These are phyloP conservation scores for Ataeniobius toweri DNA, from an alignment of 2,797 vertebrate genomes.

Conservation along the genomic window DNA sequence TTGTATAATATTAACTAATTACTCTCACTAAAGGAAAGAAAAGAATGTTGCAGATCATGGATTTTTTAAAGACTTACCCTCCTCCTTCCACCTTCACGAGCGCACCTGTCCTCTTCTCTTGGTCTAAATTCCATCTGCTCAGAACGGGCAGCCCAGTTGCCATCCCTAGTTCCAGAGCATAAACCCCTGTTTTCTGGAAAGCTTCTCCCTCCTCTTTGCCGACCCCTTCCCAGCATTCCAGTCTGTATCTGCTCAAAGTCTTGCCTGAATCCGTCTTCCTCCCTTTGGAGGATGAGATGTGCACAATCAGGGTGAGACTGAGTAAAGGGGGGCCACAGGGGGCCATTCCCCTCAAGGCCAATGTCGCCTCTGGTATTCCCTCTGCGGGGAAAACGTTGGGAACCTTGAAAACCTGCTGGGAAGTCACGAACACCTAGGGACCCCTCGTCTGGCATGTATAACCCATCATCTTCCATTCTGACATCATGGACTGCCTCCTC, in stretches of 20 bases:
- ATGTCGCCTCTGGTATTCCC: conserved; percentile 53
- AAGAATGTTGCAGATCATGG: neutral
- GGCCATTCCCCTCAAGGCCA: conserved; percentile 52
- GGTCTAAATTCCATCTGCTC: conserved; percentile 70
- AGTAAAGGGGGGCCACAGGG: conserved; percentile 49
- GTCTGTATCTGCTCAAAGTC: conserved; percentile 66
- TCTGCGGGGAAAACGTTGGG: conserved; percentile 65
- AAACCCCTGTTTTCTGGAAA: conserved; percentile 60
- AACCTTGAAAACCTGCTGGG: conserved; percentile 53
- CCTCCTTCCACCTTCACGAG: conserved; percentile 61
- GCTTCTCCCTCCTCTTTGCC: conserved; percentile 59
- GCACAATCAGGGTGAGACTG: conserved; percentile 51
- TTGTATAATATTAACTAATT: neutral
- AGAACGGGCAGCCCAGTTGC: conserved; percentile 56
- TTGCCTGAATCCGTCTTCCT: conserved; percentile 63
- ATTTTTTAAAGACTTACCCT: conserved; percentile 62
- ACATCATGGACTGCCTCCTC: conserved; percentile 63
- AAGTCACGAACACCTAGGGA: conserved; percentile 53
- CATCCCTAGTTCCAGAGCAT: conserved; percentile 58
- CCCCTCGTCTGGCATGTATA: conserved; percentile 52
- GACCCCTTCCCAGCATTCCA: conserved; percentile 55
- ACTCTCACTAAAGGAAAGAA: neutral
- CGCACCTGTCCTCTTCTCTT: conserved; percentile 71
- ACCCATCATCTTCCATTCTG: conserved; percentile 44
- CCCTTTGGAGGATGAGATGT: conserved; percentile 57